A percentile compares a stretch with the other conserved stretches of the same genome.
These are phyloP conservation scores for Drosophila teissieri DNA, from an alignment of 1,140 invertebrate species.

Conservation along the genomic window DNA sequence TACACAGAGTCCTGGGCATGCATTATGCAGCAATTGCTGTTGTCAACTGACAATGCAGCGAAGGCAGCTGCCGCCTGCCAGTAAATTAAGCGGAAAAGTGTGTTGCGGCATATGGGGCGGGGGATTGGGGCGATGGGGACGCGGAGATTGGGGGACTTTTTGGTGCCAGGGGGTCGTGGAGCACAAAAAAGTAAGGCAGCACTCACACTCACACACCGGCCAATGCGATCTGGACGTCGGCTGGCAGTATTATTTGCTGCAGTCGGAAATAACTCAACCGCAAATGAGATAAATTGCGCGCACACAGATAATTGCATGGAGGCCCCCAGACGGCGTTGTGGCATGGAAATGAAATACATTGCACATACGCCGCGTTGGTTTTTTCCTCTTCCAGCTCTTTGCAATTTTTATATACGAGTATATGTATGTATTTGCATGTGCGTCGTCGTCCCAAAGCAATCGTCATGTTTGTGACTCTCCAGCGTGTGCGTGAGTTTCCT, in stretches of 20 bases:
- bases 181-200: constrained; percentile 33
- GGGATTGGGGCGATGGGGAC: background rate
- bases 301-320: constrained; percentile 81
- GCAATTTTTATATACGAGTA: constrained; percentile 15
- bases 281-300: constrained; percentile 84
- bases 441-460: constrained; percentile 38
- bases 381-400: constrained; percentile 15
- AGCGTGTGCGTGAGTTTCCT: constrained; percentile 30
- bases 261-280: constrained; percentile 84
- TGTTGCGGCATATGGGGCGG: constrained; percentile 54
- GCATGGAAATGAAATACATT: constrained; percentile 51
- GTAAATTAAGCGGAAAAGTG: constrained; percentile 83
- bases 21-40: constrained; percentile 81
- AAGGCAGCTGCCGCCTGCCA: constrained; percentile 69
- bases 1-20: constrained; percentile 56
- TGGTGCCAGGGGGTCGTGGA: constrained; percentile 1
- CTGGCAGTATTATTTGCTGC: constrained; percentile 71
- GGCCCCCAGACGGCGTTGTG: constrained; percentile 43
- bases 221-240: constrained; percentile 25
- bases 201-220: background rate
- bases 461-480: constrained; percentile 47
- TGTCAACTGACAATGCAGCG: constrained; percentile 62
- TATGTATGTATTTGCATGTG: constrained; percentile 7
- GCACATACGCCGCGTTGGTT: constrained; percentile 40
- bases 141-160: background rate